phyloP scores from a whole-genome alignment of 2,797 vertebrate species.

The Lithobates sylvaticus region DNA sequence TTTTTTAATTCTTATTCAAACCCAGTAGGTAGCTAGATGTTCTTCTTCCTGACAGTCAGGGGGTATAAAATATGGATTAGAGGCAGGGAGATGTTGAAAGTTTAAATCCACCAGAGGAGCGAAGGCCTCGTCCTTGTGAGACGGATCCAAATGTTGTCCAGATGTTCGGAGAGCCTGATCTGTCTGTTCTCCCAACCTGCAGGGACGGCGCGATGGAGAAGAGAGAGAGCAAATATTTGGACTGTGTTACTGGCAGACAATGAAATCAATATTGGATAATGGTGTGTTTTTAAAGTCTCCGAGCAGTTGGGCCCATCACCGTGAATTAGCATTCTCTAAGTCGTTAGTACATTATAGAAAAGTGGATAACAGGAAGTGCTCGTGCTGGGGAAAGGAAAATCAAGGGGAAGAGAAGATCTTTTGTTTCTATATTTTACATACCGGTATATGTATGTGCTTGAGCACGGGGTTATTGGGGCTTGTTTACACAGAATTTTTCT shows the following conservation, averaged over 20 bases:
- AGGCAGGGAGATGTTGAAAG: conserved; percentile 81
- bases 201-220: conserved; percentile 71
- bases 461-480: too few species aligned
- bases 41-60: conserved; percentile 80
- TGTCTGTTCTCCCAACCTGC: conserved; percentile 75
- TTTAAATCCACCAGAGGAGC: conserved; percentile 81
- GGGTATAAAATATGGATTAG: conserved; percentile 85
- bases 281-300: conserved; percentile 8
- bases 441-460: too few species aligned
- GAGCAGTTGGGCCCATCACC: background rate
- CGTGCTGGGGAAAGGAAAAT: too few species aligned
- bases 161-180: conserved; percentile 73
- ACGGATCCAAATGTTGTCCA: conserved; percentile 78
- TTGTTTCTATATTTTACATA: too few species aligned
- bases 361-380: too few species aligned
- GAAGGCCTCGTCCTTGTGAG: conserved; percentile 74
- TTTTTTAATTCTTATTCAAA: conserved; percentile 77
- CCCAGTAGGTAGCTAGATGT: conserved; percentile 79
- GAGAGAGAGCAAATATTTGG: conserved; percentile 70
- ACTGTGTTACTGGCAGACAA: background rate
- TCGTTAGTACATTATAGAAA: too few species aligned
- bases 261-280: conserved; percentile 12
- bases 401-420: fast-evolving
- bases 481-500: too few species aligned
- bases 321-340: background rate